Conservation (phyloP, 2,113 vertebrate genomes). For the Plecotus auritus region DNA sequence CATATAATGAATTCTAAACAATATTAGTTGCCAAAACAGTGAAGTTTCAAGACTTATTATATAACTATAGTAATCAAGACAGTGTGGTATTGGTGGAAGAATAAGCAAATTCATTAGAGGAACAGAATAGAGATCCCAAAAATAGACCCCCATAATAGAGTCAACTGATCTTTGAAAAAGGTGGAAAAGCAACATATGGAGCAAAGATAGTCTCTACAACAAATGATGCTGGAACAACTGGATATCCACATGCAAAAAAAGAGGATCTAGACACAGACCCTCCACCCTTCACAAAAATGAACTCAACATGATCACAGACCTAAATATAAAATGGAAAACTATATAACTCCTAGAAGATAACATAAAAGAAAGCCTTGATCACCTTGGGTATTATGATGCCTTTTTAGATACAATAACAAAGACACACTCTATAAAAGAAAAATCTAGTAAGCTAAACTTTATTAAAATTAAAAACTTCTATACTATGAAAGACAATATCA, state of each 20-base stretch:
- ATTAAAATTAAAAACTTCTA: neutral
- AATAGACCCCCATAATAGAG: neutral
- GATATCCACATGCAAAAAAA: neutral
- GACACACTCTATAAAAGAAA: neutral
- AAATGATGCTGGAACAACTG: neutral
- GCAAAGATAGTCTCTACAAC: neutral
- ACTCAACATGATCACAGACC: neutral
- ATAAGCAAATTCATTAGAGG: neutral
- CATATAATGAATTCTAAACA: neutral
- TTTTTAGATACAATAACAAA: neutral
- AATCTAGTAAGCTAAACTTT: neutral
- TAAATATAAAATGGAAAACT: neutral
- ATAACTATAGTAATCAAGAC: neutral
- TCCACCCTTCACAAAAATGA: neutral
- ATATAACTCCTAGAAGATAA: neutral
- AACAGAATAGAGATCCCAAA: neutral
- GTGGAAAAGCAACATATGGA: neutral
- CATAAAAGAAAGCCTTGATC: neutral
- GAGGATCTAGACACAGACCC: neutral
- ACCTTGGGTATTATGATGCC: neutral
- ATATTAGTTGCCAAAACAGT: neutral
- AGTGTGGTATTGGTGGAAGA: neutral
- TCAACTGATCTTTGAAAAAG: neutral
- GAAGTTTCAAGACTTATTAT: neutral
- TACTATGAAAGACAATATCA: neutral